Conservation (phyloP, 2,113 vertebrate genomes). For the Indri indri region DNA sequence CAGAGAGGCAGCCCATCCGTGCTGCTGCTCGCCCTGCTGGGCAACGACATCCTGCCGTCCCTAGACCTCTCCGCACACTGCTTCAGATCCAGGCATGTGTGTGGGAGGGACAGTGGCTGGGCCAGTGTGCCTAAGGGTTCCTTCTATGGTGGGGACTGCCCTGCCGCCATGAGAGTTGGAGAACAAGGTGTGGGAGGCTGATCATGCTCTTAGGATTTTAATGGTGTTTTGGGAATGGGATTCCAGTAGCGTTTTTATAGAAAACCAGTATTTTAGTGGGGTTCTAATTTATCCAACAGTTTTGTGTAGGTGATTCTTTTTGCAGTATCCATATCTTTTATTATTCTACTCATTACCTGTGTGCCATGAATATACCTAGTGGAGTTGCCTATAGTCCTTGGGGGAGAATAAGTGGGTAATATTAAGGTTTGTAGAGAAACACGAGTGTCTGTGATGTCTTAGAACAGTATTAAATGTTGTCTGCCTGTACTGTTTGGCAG, state of each 20-base stretch:
- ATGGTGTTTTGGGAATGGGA: neutral
- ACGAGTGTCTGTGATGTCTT: neutral
- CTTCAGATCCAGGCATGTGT: neutral
- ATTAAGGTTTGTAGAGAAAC: neutral
- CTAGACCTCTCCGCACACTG: neutral
- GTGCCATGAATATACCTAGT: rapidly evolving
- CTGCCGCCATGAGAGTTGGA: neutral
- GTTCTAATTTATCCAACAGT: neutral
- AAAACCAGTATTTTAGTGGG: neutral
- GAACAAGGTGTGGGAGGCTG: neutral
- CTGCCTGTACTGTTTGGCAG: neutral
- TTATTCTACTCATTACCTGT: neutral
- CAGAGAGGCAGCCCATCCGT: neutral
- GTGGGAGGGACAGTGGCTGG: neutral
- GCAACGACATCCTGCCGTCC: rapidly evolving
- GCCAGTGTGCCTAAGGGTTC: neutral
- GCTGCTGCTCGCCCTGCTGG: neutral
- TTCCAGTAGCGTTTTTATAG: neutral
- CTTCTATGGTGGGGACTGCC: neutral
- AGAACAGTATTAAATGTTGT: neutral
- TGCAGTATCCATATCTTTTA: neutral
- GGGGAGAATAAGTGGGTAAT: neutral
- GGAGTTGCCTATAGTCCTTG: neutral
- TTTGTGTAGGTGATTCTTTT: neutral
- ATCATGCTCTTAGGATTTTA: neutral